Conservation (phyloP, 1,140 invertebrate species). For the Anthonomus grandis region DNA sequence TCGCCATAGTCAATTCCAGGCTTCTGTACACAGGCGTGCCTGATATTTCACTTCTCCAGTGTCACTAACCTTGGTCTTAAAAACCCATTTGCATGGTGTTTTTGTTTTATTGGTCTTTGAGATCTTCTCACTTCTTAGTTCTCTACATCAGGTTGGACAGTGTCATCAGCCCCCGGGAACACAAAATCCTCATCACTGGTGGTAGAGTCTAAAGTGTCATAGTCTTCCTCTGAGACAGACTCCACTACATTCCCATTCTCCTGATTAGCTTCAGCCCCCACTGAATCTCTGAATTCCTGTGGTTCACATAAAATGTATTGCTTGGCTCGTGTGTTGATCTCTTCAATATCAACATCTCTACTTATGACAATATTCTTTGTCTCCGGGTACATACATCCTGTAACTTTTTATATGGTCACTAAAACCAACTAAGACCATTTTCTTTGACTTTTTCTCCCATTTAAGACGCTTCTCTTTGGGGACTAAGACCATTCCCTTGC, state of each 20-base stretch:
- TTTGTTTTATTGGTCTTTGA: slow-evolving; percentile 22
- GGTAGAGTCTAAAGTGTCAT: background rate
- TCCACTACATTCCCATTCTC: background rate
- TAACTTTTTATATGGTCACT: background rate
- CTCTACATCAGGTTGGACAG: background rate
- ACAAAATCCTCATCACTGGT: background rate
- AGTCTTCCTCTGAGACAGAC: background rate
- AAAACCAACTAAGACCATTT: background rate
- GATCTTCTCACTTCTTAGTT: slow-evolving; percentile 13
- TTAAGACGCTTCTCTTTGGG: background rate
- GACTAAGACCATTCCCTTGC: background rate
- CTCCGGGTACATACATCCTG: too few species aligned
- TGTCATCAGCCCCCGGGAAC: background rate
- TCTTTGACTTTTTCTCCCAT: background rate
- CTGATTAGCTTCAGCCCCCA: slow-evolving; percentile 29
- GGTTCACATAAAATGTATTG: too few species aligned
- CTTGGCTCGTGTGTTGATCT: too few species aligned
- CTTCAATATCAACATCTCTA: slow-evolving; percentile 42
- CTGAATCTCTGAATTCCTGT: too few species aligned
- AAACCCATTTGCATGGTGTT: slow-evolving; percentile 43
- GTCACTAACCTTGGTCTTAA: slow-evolving; percentile 37
- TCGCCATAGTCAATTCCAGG: slow-evolving; percentile 22
- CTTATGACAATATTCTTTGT: slow-evolving; percentile 34
- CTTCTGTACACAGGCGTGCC: too few species aligned
- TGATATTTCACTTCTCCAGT: slow-evolving; percentile 30